These are phyloP conservation scores for Formica aserva DNA, from an alignment of 2,888 invertebrate species.

Conservation along the genomic window DNA sequence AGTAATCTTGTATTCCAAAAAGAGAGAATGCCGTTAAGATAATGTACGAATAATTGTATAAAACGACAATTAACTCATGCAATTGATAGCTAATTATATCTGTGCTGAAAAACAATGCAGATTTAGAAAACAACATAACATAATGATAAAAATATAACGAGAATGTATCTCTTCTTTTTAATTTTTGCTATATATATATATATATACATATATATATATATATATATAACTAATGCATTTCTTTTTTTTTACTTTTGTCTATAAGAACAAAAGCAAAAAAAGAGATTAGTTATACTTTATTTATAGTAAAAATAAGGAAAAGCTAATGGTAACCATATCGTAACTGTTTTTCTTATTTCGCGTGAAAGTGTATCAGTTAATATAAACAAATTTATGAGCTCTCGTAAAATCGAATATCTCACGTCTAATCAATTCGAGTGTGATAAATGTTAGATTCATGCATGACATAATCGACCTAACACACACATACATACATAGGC, in stretches of 20 bases:
- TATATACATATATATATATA: no score
- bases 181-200: no score
- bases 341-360: neutral
- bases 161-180: no score
- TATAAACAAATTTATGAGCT: neutral
- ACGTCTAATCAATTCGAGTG: neutral
- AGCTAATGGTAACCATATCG: neutral
- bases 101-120: neutral
- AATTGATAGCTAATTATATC: neutral
- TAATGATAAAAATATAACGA: no score
- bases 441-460: neutral
- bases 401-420: conserved; percentile 6
- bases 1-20: conserved; percentile 26
- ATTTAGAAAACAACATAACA: neutral
- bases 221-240: no score
- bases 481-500: neutral
- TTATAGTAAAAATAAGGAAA: neutral
- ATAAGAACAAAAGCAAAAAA: no score
- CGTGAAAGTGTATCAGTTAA: neutral
- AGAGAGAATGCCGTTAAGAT: neutral
- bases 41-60: neutral
- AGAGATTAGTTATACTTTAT: neutral
- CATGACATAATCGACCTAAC: neutral
- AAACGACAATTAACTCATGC: conserved; percentile 13
- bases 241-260: no score